These are phyloP conservation scores for Halcyon chelicuti DNA, from an alignment of 2,797 vertebrate species.

Conservation along the genomic window DNA sequence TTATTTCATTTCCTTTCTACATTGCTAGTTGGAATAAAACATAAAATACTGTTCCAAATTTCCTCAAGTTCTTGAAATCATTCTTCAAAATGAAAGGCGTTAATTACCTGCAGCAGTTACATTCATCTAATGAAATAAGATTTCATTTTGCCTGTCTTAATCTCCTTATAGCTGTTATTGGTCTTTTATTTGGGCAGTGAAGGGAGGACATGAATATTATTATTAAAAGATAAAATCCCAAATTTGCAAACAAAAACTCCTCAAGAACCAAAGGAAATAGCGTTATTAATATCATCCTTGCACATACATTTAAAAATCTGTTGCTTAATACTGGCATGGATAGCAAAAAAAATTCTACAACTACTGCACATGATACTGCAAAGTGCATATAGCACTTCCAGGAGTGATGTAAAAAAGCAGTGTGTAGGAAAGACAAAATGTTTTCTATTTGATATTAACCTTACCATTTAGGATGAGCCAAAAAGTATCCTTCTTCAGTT, in stretches of 20 bases:
- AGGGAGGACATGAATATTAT: not conserved
- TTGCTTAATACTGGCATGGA: not conserved
- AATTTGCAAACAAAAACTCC: not conserved
- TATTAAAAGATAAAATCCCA: not conserved
- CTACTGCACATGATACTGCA: not conserved
- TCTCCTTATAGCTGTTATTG: not conserved
- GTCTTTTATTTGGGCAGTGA: not conserved
- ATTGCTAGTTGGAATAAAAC: constrained; percentile 54
- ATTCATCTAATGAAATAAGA: not conserved
- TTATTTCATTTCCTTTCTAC: constrained; percentile 72
- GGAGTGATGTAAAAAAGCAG: not conserved
- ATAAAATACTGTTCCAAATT: constrained; percentile 56
- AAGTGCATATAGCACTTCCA: not conserved
- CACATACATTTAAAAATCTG: not conserved
- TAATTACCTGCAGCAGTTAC: constrained; percentile 67
- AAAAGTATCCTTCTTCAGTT: not conserved
- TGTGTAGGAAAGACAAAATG: not conserved
- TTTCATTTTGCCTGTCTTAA: constrained; percentile 18
- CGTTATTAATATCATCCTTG: not conserved
- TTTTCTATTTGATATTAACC: not conserved
- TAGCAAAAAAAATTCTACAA: not conserved
- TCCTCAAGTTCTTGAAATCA: constrained; percentile 43
- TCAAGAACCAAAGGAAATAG: not conserved
- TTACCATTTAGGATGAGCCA: not conserved
- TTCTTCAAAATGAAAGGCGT: constrained; percentile 40